These are phyloP conservation scores for Hipposideros larvatus DNA, from an alignment of 2,797 vertebrate genomes.

Conservation along the genomic window DNA sequence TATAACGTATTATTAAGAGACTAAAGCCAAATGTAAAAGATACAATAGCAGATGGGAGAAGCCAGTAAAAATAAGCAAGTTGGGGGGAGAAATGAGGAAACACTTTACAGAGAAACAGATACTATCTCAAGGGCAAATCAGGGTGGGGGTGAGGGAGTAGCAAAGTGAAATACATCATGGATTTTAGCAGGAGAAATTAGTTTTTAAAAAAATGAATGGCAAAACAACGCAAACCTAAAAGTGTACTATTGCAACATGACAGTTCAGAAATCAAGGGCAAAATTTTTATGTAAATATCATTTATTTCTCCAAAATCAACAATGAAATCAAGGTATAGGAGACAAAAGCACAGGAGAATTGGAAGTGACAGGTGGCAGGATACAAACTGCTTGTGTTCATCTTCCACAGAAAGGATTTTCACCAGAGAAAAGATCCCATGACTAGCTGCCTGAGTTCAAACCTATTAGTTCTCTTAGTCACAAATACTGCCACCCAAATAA, in stretches of 20 bases:
- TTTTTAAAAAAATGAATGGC: not conserved
- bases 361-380: not conserved
- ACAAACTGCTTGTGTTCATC: not conserved
- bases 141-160: rapidly evolving
- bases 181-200: constrained; percentile 51
- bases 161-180: not conserved
- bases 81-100: not conserved
- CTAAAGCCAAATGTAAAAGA: constrained; percentile 68
- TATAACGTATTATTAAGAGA: constrained; percentile 24
- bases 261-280: constrained; percentile 46
- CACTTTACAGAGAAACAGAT: constrained; percentile 35
- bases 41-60: constrained; percentile 41
- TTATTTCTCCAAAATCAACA: constrained; percentile 59
- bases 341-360: not conserved
- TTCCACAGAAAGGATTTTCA: not conserved
- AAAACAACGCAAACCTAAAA: constrained; percentile 27
- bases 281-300: constrained; percentile 48
- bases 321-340: not conserved
- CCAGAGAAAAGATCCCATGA: not conserved
- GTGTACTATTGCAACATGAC: not conserved
- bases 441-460: not conserved
- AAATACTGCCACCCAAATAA: constrained; percentile 24
- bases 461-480: constrained; percentile 18
- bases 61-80: constrained; percentile 22
- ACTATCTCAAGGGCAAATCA: constrained; percentile 42